Base-by-base conservation (phyloP, 2,113 vertebrate genomes). In the Rhinolophus sinicus region DNA sequence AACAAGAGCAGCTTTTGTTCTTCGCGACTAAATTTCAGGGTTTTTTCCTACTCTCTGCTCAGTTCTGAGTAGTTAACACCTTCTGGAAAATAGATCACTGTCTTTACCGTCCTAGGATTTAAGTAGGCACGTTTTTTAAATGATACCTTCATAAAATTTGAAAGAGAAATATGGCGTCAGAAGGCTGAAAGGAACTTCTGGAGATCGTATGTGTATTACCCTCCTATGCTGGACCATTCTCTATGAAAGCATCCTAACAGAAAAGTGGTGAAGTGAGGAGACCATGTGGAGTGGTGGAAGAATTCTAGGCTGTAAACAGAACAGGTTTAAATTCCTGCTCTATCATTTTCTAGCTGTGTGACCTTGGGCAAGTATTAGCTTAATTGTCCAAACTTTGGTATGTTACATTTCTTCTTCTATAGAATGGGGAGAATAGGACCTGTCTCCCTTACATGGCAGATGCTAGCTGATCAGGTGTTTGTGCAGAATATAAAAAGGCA, bases 61-160 rank as follows among this genome's bases (percentile, higher is more conserved):
- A 65, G 85, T 94, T 90, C 85, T 82, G 33, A 70, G 21, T 62
- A 69, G 35, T 93, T 54, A 85, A 69, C n/a, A 72, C 22, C 38
- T 96, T 77, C 62, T 44, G 16, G 80, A 87, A 93, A 81, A 77
- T 44, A 44, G n/a, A 86, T 26, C 15, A 40, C 35, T 64, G 6
- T 67, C 85, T 90, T 90, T 83, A 52, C 28, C 24, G 35, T 85
- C 65, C 64, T 76, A 26, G 35, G 4, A 91, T 52, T 84, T 73
- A 38, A 93, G 44, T 12, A 73, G 44, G 40, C 52, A 93, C 35
- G 8, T 94, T 92, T 94, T 30, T 14, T 94, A 94, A 90, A 22
- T 78, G 60, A 7, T 52, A 60, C 47, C 52, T 92, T 82, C 19
- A 0, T 62, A 38, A 90, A 87, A 38, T 38, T 0, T 95, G 35